A percentile compares a stretch with the other conserved stretches of the same genome.
Evolutionary conservation across 1,140 invertebrate genomes (phyloP).

Genomic region (Euglossa dilemma): DNA sequence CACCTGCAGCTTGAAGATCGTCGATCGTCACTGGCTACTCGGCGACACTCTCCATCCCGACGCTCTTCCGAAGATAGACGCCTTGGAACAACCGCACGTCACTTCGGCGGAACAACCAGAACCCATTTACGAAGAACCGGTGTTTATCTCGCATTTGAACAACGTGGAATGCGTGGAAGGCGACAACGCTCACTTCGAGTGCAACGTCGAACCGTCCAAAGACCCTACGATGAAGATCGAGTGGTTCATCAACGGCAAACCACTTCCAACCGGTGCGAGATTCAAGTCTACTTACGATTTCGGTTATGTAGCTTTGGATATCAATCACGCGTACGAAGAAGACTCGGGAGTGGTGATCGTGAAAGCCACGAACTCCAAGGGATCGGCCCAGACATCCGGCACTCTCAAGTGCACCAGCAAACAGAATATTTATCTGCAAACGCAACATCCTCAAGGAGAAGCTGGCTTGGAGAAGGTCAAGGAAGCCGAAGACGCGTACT

Average conservation of each 20-base stretch:
- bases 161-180: slow-evolving; percentile 95
- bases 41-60: slow-evolving; percentile 95
- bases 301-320: slow-evolving; percentile 92
- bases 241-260: slow-evolving; percentile 94
- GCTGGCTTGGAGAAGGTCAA: slow-evolving; percentile 93
- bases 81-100: slow-evolving; percentile 91
- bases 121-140: slow-evolving; percentile 91
- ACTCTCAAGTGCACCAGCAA: slow-evolving; percentile 91
- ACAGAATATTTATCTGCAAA: slow-evolving; percentile 91
- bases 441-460: slow-evolving; percentile 94
- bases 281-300: slow-evolving; percentile 95
- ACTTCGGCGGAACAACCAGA: slow-evolving; percentile 86
- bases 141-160: slow-evolving; percentile 95
- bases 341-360: slow-evolving; percentile 96
- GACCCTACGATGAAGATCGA: slow-evolving; percentile 97
- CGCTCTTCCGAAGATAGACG: slow-evolving; percentile 92
- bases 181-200: slow-evolving; percentile 96
- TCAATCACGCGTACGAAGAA: slow-evolving; percentile 91
- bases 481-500: slow-evolving; percentile 90
- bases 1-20: slow-evolving; percentile 94
- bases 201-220: slow-evolving; percentile 95
- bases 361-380: slow-evolving; percentile 95
- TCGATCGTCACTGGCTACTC: slow-evolving; percentile 93
- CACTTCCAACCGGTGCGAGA: slow-evolving; percentile 89
- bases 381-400: slow-evolving; percentile 93